These are phyloP conservation scores for Syndactyla subalaris DNA, from an alignment of 2,797 vertebrate genomes.

Conservation along the genomic window DNA sequence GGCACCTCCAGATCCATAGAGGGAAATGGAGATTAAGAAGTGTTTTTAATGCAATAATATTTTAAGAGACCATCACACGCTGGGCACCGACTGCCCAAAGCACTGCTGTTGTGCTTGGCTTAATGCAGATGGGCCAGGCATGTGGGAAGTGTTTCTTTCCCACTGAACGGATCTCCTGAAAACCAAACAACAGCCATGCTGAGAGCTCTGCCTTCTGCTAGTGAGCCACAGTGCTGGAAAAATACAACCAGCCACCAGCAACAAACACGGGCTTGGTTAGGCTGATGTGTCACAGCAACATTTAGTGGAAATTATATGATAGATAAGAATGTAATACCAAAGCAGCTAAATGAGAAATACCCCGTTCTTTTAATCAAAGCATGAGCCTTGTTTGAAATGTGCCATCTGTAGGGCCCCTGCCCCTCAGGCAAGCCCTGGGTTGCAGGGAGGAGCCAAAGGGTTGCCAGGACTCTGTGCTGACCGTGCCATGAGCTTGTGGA, in stretches of 20 bases:
- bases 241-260: not conserved
- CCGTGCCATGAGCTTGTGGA: conserved; percentile 99
- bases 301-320: not conserved
- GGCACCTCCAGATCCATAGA: not conserved
- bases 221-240: not conserved
- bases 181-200: not conserved
- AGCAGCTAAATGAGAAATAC: not conserved
- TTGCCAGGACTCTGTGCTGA: conserved; percentile 63
- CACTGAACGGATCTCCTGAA: not conserved
- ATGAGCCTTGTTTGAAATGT: not conserved
- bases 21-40: not conserved
- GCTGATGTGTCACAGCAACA: not conserved
- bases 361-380: not conserved
- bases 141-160: not conserved
- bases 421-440: not conserved
- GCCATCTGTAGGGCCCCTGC: not conserved
- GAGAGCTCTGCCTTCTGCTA: conserved; percentile 14
- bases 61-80: not conserved
- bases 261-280: not conserved
- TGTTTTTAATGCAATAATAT: not conserved
- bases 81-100: not conserved
- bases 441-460: not conserved
- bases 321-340: not conserved
- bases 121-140: not conserved
- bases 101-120: not conserved